Conservation (phyloP, 2,797 vertebrate species). For the Myotis findleyi region DNA sequence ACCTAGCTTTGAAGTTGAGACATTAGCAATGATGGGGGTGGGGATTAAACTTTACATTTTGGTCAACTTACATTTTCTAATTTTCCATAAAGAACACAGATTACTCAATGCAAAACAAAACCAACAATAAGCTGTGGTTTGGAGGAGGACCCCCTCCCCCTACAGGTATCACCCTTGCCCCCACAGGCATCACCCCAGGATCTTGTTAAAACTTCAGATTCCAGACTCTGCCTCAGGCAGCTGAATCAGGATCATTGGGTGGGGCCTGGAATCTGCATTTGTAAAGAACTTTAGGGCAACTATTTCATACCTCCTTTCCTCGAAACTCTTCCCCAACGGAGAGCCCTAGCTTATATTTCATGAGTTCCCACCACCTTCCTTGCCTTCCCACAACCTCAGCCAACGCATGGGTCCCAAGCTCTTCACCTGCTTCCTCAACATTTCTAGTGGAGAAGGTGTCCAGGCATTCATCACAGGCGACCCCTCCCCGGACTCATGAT, state of each 20-base stretch:
- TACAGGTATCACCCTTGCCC: too few relatives aligned
- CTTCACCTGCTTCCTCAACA: background rate
- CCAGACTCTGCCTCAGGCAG: background rate
- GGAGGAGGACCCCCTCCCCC: background rate
- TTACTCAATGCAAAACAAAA: background rate
- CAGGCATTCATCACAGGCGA: fast-evolving
- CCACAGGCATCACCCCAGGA: background rate
- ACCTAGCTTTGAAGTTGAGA: background rate
- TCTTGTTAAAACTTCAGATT: background rate
- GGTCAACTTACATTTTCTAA: background rate
- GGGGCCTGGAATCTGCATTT: background rate
- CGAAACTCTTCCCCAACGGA: background rate
- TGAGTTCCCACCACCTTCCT: background rate
- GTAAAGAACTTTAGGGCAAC: background rate
- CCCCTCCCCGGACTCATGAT: too few relatives aligned
- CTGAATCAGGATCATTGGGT: background rate
- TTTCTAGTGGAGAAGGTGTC: background rate
- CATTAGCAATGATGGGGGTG: too few relatives aligned
- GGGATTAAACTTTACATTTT: background rate
- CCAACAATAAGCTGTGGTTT: background rate
- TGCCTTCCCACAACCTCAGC: background rate
- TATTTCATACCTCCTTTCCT: background rate
- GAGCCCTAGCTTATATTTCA: background rate
- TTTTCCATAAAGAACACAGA: background rate
- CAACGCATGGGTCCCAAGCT: background rate